Evolutionary conservation across 2,113 vertebrate genomes (phyloP).

Genomic region (Actenoides lindsayi): DNA sequence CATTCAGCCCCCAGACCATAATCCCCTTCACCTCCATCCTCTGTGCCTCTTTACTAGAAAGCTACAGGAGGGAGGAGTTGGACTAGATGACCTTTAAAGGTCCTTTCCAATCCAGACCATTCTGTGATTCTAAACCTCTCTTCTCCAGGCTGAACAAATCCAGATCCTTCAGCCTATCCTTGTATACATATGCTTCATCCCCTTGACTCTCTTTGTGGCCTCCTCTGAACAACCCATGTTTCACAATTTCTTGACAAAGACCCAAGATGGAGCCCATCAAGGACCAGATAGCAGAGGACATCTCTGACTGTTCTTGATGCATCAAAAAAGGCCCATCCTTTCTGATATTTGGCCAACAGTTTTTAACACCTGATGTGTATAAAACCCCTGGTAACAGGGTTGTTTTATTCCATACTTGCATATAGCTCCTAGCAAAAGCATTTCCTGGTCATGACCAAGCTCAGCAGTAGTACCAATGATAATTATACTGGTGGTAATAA

Average conservation of each 20-base stretch:
- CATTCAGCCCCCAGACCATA: not conserved
- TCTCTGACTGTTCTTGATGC: not conserved
- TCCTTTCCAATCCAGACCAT: not conserved
- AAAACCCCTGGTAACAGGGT: not conserved
- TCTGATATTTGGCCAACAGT: not conserved
- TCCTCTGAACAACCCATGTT: rapidly evolving
- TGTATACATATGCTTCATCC: not conserved
- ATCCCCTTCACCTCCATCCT: not conserved
- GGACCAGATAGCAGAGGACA: not conserved
- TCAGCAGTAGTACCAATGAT: not conserved
- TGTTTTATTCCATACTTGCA: not conserved
- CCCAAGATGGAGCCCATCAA: not conserved
- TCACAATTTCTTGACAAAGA: not conserved
- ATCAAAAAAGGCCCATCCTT: not conserved
- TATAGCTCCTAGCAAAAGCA: not conserved
- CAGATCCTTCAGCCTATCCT: not conserved
- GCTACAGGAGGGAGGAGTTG: not conserved
- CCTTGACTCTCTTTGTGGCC: no score
- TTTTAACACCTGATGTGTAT: not conserved
- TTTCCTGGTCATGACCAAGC: not conserved
- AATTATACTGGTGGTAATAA: not conserved
- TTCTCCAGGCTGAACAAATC: not conserved
- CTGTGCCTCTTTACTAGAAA: not conserved
- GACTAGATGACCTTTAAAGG: not conserved
- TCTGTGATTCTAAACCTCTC: not conserved